These are phyloP conservation scores for Mesorhabditis spiculigera DNA, from an alignment of 2,888 invertebrate species.

Conservation along the genomic window DNA sequence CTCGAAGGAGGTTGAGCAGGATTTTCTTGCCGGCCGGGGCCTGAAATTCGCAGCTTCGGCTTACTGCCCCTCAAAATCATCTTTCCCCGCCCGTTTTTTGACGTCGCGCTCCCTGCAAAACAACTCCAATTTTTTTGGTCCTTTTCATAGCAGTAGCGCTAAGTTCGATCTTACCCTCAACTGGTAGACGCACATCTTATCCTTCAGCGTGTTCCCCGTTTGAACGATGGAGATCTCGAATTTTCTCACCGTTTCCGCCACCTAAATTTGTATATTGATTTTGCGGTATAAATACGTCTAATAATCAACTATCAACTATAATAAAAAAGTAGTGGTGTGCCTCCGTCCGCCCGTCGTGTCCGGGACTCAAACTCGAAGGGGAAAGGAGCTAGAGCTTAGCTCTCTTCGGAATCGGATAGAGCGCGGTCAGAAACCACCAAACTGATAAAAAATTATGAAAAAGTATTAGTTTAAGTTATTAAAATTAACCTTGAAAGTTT, in stretches of 20 bases:
- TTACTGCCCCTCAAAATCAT: not conserved
- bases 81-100: not conserved
- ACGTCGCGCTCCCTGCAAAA: not conserved
- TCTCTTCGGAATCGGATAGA: too few species aligned
- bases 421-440: too few species aligned
- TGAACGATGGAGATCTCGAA: not conserved
- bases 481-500: too few species aligned
- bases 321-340: too few species aligned
- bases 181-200: slow-evolving; percentile 4
- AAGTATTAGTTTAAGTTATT: too few species aligned
- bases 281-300: not conserved
- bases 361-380: too few species aligned
- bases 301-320: too few species aligned
- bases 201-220: not conserved
- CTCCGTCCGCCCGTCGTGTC: too few species aligned
- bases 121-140: not conserved
- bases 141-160: too few species aligned
- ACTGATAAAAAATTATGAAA: too few species aligned
- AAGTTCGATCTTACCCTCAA: not conserved
- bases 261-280: not conserved
- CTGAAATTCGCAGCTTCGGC: slow-evolving; percentile 2
- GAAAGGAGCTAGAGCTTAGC: too few species aligned
- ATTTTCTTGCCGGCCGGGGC: slow-evolving; percentile 31
- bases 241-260: not conserved
- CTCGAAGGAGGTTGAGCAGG: slow-evolving; percentile 25